Evolutionary conservation across 53 echinoderm and acorn worm species (phyloP), one percentile per base, ranked within the genome.

Genomic region (Henricia sp.): DNA sequence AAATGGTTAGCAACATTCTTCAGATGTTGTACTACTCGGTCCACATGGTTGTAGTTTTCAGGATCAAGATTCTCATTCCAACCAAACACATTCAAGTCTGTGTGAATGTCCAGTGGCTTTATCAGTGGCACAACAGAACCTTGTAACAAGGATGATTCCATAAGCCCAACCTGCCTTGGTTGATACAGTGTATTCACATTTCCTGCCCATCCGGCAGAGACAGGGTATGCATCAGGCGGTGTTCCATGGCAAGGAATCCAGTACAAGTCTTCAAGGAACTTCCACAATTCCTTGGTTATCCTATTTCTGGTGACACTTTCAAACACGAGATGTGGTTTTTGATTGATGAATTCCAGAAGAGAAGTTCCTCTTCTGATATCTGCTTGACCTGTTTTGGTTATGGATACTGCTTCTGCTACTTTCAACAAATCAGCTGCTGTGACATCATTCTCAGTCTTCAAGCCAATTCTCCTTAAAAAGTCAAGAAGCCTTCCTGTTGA

Each of bases 161-260:
- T 67, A 6, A 67, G 13, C 17, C 42, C 67, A 3, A 86, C 53
- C 0, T 37, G 6, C 6, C 28, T 36, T n/a, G 86, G 86, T 16
- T 41, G 17, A 67, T 86, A 70, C 6, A 86, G 86, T 32, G 29
- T 28, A 32, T 29, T 30, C 1, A 34, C 29, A 6, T 60, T 60
- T 14, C 85, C 85, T 19, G 17, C 58, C 77, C 89, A 92, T 5
- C 66, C 57, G 21, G 80, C 27, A 37, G 54, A 19, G 3, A 1
- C 4, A 12, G 88, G 88, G 33, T 92, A 92, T 0, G 20, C 29
- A 4, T 38, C 2, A 6, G 92, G 86, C 39, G 67, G 64, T 25
- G 40, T 6, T 2, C 24, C 33, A 71, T 21, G 71, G 35, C 92
- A 82, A 1, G 83, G 86, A 28, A 92, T 39, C 85, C 85, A 92